Evolutionary conservation across 2,797 vertebrate species (phyloP).

Genomic region (Poecilia velifera): DNA sequence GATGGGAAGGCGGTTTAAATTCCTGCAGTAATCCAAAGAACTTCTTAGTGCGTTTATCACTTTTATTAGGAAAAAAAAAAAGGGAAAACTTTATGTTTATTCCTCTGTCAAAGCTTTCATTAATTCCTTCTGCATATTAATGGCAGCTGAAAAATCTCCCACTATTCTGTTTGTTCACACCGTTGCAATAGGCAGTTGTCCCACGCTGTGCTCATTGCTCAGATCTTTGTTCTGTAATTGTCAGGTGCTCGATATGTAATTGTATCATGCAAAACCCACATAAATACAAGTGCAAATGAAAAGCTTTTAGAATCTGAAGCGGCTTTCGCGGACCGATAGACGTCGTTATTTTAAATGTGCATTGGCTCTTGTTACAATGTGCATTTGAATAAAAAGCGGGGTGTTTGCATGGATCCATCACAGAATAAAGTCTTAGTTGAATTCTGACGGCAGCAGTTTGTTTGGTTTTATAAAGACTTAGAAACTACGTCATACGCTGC

Average conservation of each 20-base stretch:
- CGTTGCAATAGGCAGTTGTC: slow-evolving; percentile 54
- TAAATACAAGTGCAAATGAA: slow-evolving; percentile 17
- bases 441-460: slow-evolving; percentile 34
- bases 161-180: slow-evolving; percentile 60
- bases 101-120: slow-evolving; percentile 46
- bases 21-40: slow-evolving; percentile 41
- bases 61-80: slow-evolving; percentile 13
- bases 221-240: slow-evolving; percentile 71
- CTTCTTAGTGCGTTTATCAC: slow-evolving; percentile 33
- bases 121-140: slow-evolving; percentile 61
- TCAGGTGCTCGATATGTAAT: slow-evolving; percentile 73
- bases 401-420: neutral
- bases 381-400: neutral
- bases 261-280: slow-evolving; percentile 51
- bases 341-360: neutral
- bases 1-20: slow-evolving; percentile 52
- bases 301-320: neutral
- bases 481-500: neutral
- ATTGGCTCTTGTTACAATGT: neutral
- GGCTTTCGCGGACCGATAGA: neutral
- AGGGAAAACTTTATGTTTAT: slow-evolving; percentile 26
- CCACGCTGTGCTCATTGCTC: slow-evolving; percentile 61
- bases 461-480: slow-evolving; percentile 17
- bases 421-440: slow-evolving; percentile 9
- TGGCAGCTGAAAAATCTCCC: slow-evolving; percentile 46